Conservation (phyloP, 2,113 vertebrate species). For the Zapornia atra region DNA sequence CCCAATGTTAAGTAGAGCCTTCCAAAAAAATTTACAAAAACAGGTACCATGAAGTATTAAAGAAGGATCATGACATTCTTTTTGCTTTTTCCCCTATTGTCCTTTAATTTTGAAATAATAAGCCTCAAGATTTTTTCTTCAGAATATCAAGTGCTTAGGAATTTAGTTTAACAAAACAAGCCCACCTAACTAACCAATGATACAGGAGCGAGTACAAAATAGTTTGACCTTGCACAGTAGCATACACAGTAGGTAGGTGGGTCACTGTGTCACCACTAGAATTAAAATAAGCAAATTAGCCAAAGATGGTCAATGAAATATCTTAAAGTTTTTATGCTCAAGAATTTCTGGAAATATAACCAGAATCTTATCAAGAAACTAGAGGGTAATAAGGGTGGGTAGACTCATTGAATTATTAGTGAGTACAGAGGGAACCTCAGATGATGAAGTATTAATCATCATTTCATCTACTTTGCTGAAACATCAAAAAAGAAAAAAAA, state of each 20-base stretch:
- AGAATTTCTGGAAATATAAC: slow-evolving; percentile 48
- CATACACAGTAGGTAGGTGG: neutral
- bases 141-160: neutral
- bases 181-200: neutral
- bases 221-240: neutral
- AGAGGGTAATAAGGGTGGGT: neutral
- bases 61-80: neutral
- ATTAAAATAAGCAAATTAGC: neutral
- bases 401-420: slow-evolving; percentile 49
- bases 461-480: slow-evolving; percentile 59
- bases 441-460: slow-evolving; percentile 68
- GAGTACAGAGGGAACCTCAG: slow-evolving; percentile 38
- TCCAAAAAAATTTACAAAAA: neutral
- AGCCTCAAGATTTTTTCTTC: neutral
- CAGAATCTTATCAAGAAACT: slow-evolving; percentile 28
- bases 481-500: neutral
- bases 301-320: neutral
- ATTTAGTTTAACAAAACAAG: neutral
- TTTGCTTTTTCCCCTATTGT: neutral
- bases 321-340: neutral
- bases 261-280: neutral
- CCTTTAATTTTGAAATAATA: neutral
- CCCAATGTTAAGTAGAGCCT: neutral
- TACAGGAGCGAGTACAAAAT: neutral
- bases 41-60: neutral